Evolutionary conservation across 2,888 invertebrate species (phyloP), one percentile per base, ranked within the genome.

Genomic region (Pristionchus exspectatus): DNA sequence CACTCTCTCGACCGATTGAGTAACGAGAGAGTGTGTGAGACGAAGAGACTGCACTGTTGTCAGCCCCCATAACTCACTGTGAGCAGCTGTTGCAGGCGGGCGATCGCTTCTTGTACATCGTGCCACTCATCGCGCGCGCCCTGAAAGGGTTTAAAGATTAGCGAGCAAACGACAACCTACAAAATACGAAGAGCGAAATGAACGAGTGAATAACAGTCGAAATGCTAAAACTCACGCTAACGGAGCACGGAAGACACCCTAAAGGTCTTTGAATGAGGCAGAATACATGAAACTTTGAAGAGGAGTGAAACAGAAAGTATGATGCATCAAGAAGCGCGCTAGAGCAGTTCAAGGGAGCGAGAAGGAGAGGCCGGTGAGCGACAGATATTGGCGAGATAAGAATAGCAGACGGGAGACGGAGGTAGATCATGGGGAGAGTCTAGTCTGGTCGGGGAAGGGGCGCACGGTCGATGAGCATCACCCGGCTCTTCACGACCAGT

Each of bases 91-190:
- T 44, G 50, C 24, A 50, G 9, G 44, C 24, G 50, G 63, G 63
- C 24, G 33, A 30, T 12, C 81, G 81, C n/a, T 38, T 44, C 33
- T 38, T 38, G 81, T 21, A 81, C 81, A 81, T 81, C n/a, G 30
- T 74, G 74, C 30, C 18, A 44, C 72, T 72, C 30, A 72, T 14
- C 72, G 72, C 72, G 30, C 72, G 72, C 72, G 14, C 81, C 81
- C 44, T 16, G 18, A n/a, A 81, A 4, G 33, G n/a, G 50, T 30
- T 77, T 24, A 33, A 77, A 5, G 77, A 77, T 77, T 33, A 77
- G 24, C 16, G 77, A 77, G 10, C 4, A 77, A 30, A 33, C 21
- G 5, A 27, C 77, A n/a, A n/a, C n/a, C n/a, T n/a, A n/a, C n/a
- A 81, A 50, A 50, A 12, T 50, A n/a, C 50, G 21, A 50, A 5